Evolutionary conservation across 2,888 invertebrate genomes (phyloP), one percentile per base, ranked within the genome.

Genomic region (Drosophila testacea): DNA sequence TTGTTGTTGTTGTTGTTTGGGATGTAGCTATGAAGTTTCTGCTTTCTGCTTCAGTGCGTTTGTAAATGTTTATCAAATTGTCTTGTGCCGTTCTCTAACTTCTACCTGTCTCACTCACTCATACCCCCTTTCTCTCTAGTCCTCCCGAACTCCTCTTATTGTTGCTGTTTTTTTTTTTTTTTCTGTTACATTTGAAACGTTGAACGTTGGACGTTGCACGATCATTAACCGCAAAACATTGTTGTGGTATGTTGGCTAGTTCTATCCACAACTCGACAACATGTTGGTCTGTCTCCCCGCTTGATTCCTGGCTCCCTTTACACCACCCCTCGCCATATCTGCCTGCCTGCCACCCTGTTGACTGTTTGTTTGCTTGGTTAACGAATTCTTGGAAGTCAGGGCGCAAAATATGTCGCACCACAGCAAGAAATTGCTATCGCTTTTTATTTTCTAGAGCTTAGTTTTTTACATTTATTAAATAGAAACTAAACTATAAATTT

Each of bases 171-270:
- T 64, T 62, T 4, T 72, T 65, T 71, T 74, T 62, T 4, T 72
- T 65, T 71, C 73, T 90, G 81, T 87, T 89, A 88, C 90, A 88
- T 88, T 90, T 86, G 79, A 82, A 84, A 69, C 36, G 69, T 63
- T 72, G 73, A 47, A 47, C 32, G 69, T 63, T 72, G 73, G 44
- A 50, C 72, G 73, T 82, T 88, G 86, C 87, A 88, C 88, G 90
- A 90, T 91, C 91, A 90, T 90, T 91, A 91, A 91, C 90, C 90
- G 90, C 89, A 86, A 82, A 90, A 90, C 90, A 90, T 80, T 86
- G 79, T 81, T 81, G 83, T 77, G 85, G 88, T 77, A 79, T 86
- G 78, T 76, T 74, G 70, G 68, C 66, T 56, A 66, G 59, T 63
- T 73, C 70, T 63, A 62, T 71, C 61, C 69, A 63, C 79, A 60